Evolutionary conservation across 2,888 invertebrate species (phyloP), one percentile per base, ranked within the genome.

Genomic region (Dinocampus coccinellae): DNA sequence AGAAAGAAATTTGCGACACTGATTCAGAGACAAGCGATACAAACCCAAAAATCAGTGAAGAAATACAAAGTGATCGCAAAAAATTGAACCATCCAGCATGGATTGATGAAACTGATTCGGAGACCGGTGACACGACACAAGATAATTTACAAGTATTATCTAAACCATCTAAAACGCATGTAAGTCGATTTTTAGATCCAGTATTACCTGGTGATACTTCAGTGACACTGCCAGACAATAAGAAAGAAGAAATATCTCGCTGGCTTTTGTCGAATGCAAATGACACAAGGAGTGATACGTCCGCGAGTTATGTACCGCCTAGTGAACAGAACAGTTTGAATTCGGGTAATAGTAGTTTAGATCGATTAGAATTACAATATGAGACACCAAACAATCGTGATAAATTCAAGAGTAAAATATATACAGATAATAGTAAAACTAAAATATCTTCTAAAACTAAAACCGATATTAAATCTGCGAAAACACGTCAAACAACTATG

Each of bases 371-470:
- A 58, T 60, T 80, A 73, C 79, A 83, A 66, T 83, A 84, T 74
- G 87, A 87, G 75, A 87, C 87, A 10, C 87, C 87, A 10, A 87
- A 87, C 74, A 87, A 87, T 75, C 83, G 87, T 34, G 83, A 74
- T 0, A 85, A 77, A 75, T 75, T 74, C 36, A 39, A 58, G 9
- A 70, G 39, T 26, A 62, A 52, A 60, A 36, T 55, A 3, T 22
- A 47, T 29, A 11, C 9, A 22, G 36, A 42, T 10, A 58, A 24
- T 42, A 39, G 10, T 36, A n/a, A 33, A n/a, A 11, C 39, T 2
- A 69, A 63, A 63, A 62, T 9, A 16, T 33, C 55, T 16, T 7
- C 33, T 1, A 66, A 53, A 20, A 24, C 53, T 0, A 22, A 53
- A 7, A 22, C 39, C 52, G 55, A 60, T 16, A 22, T 55, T 4